A percentile compares a stretch with the other conserved stretches of the same genome.
Conservation (phyloP, 1,140 invertebrate species). For the Ceratina japonica region DNA sequence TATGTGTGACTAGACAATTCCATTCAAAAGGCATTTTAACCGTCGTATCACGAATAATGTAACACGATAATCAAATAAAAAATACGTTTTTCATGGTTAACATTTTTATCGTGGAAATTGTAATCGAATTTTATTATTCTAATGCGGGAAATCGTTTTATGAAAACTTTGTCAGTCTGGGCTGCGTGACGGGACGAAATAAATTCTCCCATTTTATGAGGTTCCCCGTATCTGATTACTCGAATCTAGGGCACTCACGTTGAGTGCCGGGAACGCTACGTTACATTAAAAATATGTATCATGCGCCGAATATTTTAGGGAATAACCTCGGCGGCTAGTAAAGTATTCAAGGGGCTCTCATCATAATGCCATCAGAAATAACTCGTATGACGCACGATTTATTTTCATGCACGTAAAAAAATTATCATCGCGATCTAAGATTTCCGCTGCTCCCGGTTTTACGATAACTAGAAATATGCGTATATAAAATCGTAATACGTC, state of each 20-base stretch:
- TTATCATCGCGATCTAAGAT: too few species aligned
- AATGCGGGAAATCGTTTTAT: background rate
- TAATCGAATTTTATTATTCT: background rate
- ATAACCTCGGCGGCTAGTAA: background rate
- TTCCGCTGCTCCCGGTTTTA: too few species aligned
- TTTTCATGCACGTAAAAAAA: background rate
- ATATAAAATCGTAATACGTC: background rate
- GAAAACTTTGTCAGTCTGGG: background rate
- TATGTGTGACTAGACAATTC: background rate
- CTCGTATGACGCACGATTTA: background rate
- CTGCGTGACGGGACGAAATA: slow-evolving; percentile 11
- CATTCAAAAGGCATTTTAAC: background rate
- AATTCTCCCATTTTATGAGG: background rate
- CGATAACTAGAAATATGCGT: background rate
- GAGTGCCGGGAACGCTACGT: background rate
- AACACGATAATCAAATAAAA: background rate
- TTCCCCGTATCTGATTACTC: slow-evolving; percentile 5
- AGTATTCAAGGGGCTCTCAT: background rate
- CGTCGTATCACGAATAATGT: too few species aligned
- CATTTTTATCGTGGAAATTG: background rate
- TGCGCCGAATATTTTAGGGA: background rate
- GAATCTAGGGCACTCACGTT: slow-evolving; percentile 3
- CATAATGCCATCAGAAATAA: background rate
- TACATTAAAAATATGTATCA: background rate
- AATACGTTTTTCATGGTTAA: background rate